These are phyloP conservation scores for Hedya salicella DNA, from an alignment of 2,888 invertebrate species.

Conservation along the genomic window DNA sequence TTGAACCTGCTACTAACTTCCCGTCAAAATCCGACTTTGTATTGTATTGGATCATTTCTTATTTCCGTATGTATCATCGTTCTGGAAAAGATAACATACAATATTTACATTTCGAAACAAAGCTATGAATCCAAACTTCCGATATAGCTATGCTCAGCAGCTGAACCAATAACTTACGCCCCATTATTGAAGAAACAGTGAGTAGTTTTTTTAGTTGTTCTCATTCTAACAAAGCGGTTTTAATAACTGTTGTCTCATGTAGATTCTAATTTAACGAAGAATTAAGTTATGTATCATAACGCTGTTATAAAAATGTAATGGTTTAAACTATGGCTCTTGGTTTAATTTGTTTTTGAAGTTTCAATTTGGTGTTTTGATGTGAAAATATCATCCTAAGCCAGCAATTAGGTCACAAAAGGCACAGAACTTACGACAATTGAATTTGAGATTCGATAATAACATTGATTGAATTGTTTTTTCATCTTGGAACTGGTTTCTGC, in stretches of 20 bases:
- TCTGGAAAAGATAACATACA: slow-evolving; percentile 40
- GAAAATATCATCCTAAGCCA: slow-evolving; percentile 16
- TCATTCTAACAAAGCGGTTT: slow-evolving; percentile 36
- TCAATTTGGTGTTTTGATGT: slow-evolving; percentile 8
- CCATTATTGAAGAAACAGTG: slow-evolving; percentile 24
- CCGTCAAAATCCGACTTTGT: slow-evolving; percentile 33
- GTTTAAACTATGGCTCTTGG: neutral
- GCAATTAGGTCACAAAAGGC: slow-evolving; percentile 24
- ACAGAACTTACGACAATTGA: neutral
- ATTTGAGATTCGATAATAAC: slow-evolving; percentile 14
- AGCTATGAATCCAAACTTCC: slow-evolving; percentile 32
- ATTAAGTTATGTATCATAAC: slow-evolving; percentile 9
- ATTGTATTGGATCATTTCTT: slow-evolving; percentile 18
- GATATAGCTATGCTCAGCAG: slow-evolving; percentile 29
- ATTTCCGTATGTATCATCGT: slow-evolving; percentile 31
- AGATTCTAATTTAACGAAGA: slow-evolving; percentile 17
- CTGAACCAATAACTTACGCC: slow-evolving; percentile 39
- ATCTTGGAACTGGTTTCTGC: slow-evolving; percentile 19
- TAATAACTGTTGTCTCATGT: slow-evolving; percentile 30
- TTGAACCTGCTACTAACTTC: slow-evolving; percentile 24
- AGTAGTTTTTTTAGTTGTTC: slow-evolving; percentile 29
- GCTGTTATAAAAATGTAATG: neutral
- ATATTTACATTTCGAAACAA: slow-evolving; percentile 44
- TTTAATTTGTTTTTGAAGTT: neutral
- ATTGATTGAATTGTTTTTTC: slow-evolving; percentile 14